Evolutionary conservation across 1,140 invertebrate genomes (phyloP), one percentile per base, ranked within the genome.

Genomic region (Piezodorus guildinii): DNA sequence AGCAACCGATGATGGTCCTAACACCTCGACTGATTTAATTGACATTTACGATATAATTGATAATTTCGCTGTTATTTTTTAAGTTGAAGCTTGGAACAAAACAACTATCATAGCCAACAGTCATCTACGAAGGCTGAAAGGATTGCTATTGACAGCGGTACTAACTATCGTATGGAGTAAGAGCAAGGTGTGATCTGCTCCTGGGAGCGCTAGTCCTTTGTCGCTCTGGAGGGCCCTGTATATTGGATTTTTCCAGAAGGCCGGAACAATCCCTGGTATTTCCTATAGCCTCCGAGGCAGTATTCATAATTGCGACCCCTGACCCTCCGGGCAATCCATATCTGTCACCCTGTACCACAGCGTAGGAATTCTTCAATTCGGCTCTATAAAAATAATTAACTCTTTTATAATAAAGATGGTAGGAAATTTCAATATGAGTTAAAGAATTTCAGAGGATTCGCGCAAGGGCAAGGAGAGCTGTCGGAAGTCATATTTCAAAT

Each of bases 301-400:
- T 58, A 58, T 58, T 58, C 54, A 58, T 58, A 58, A 58, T 58
- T 58, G 54, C 54, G 54, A 34, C 27, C 54, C 23, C 54, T 58
- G 23, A 25, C 54, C 54, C 54, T 27, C 15, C 9, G 16, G 21
- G 46, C 21, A 49, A 49, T 49, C 46, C 46, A 49, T 49, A 49
- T 49, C 46, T 49, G 46, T 49, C 46, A 49, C 46, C 46, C n/a
- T 49, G n/a, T 21, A 49, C 46, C 6, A 8, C 1, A 12, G 6
- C 34, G 34, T 39, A 9, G 46, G 46, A 49, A 49, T 49, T 49
- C 46, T 49, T 49, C 46, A 49, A 49, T 49, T 49, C 46, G 46
- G 17, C n/a, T 49, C 8, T 49, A 49, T 49, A 49, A 49, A 49
- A 49, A 17, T 49, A 19, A 49, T 49, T 49, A 17, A 39, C 34